These are phyloP conservation scores for Cherax quadricarinatus DNA, from an alignment of 1,140 invertebrate genomes.

Conservation along the genomic window DNA sequence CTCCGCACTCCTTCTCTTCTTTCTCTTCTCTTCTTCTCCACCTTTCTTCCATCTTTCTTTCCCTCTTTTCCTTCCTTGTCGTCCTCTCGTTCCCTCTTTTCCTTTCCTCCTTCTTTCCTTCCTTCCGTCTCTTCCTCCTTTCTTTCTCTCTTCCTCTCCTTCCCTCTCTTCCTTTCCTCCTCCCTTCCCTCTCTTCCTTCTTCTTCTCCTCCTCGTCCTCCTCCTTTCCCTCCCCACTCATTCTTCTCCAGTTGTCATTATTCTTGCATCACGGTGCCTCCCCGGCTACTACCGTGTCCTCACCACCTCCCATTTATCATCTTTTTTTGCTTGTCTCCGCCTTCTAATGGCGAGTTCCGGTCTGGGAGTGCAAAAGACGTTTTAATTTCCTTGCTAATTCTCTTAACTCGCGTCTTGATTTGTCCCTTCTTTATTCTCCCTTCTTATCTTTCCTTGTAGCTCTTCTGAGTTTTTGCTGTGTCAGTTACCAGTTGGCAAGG, in stretches of 20 bases:
- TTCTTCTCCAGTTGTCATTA: not conserved
- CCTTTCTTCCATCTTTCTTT: not conserved
- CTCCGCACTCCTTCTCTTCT: not conserved
- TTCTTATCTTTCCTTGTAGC: not conserved
- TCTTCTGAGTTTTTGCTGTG: too few relatives aligned
- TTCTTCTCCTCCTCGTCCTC: not conserved
- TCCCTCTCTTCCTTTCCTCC: not conserved
- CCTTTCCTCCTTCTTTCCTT: not conserved
- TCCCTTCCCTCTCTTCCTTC: not conserved
- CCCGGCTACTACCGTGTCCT: not conserved
- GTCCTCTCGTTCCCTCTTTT: not conserved
- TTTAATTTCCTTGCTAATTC: slow-evolving; percentile 11
- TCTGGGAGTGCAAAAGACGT: not conserved
- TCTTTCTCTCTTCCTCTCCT: not conserved
- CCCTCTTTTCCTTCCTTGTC: not conserved
- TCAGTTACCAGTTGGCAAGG: too few relatives aligned
- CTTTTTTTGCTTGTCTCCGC: not conserved
- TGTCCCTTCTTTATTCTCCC: not conserved
- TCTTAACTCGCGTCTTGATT: slow-evolving; percentile 15
- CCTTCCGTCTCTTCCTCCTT: not conserved
- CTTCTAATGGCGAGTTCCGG: not conserved
- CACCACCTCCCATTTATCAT: not conserved
- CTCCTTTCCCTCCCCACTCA: too few relatives aligned
- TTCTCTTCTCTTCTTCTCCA: not conserved
- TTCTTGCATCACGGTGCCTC: not conserved